phyloP scores from a whole-genome alignment of 1,140 invertebrate species.

The Cyclargus thomasi region DNA sequence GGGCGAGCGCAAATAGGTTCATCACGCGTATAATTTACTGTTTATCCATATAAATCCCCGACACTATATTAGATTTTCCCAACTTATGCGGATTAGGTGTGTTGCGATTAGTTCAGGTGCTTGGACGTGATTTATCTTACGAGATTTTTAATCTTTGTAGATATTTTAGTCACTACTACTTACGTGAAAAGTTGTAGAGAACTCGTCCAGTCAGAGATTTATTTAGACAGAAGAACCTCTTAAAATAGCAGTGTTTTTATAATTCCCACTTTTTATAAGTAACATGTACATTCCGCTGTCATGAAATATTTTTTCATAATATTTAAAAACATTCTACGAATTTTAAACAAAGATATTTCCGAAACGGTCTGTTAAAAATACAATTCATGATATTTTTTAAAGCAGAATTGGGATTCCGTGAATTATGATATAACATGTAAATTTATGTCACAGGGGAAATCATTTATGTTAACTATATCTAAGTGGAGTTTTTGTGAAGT shows the following conservation, averaged over 20 bases:
- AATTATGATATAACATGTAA: neutral
- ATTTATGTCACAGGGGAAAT: neutral
- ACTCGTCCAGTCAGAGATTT: too few relatives aligned
- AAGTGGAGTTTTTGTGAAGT: neutral
- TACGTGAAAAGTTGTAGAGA: too few relatives aligned
- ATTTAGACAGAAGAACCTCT: neutral
- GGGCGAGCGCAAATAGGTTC: constrained; percentile 52
- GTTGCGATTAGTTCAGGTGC: neutral
- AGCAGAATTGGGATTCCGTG: neutral
- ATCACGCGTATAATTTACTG: constrained; percentile 49
- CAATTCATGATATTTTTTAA: neutral
- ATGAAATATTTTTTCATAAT: neutral
- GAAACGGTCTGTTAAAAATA: neutral
- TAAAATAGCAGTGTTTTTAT: neutral
- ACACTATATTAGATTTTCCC: neutral
- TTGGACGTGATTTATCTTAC: neutral
- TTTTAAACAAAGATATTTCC: neutral
- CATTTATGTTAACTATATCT: neutral
- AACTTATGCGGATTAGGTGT: constrained; percentile 4
- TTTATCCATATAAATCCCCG: constrained; percentile 25
- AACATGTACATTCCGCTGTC: neutral
- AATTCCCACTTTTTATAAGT: constrained; percentile 2
- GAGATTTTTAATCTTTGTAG: neutral
- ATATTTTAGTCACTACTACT: neutral
- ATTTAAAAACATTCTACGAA: neutral